phyloP scores from a whole-genome alignment of 92 coral and sea anemone genomes.

The Phenganax subtilis region DNA sequence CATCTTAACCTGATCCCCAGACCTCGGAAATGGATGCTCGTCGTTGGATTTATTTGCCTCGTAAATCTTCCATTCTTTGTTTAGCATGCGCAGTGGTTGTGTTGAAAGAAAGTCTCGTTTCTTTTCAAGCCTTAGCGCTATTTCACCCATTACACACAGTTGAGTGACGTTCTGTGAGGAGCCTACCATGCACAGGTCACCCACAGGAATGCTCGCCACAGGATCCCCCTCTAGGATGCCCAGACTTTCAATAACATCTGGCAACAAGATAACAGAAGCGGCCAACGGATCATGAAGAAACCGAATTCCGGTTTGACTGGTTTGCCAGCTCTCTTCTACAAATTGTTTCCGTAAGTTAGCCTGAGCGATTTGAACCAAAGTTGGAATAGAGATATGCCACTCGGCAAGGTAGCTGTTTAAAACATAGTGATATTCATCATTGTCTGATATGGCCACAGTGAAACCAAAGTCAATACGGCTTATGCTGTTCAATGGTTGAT shows the following conservation, averaged over 20 bases:
- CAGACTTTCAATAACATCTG: constrained; percentile 64
- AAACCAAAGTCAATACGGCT: constrained; percentile 64
- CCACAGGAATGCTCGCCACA: constrained; percentile 57
- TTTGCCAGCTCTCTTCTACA: constrained; percentile 60
- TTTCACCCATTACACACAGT: constrained; percentile 77
- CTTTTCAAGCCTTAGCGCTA: constrained; percentile 62
- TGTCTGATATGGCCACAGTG: constrained; percentile 72
- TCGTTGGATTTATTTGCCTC: constrained; percentile 62
- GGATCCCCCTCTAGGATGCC: constrained; percentile 66
- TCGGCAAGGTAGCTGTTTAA: constrained; percentile 70
- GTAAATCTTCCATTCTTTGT: constrained; percentile 58
- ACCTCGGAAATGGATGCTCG: constrained; percentile 64
- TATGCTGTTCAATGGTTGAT: constrained; percentile 62
- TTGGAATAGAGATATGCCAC: constrained; percentile 69
- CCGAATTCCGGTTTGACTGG: constrained; percentile 71
- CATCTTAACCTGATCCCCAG: constrained; percentile 67
- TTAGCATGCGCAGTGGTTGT: constrained; percentile 62
- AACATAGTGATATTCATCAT: constrained; percentile 58
- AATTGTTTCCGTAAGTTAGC: constrained; percentile 66
- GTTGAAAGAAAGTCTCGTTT: constrained; percentile 68
- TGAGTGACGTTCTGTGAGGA: constrained; percentile 73
- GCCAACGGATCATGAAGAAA: constrained; percentile 68
- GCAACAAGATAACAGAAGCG: constrained; percentile 75
- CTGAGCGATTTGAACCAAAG: constrained; percentile 62
- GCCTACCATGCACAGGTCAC: constrained; percentile 77